These are phyloP conservation scores for Clarias platycephalus DNA, from an alignment of 2,797 vertebrate species.

Conservation along the genomic window DNA sequence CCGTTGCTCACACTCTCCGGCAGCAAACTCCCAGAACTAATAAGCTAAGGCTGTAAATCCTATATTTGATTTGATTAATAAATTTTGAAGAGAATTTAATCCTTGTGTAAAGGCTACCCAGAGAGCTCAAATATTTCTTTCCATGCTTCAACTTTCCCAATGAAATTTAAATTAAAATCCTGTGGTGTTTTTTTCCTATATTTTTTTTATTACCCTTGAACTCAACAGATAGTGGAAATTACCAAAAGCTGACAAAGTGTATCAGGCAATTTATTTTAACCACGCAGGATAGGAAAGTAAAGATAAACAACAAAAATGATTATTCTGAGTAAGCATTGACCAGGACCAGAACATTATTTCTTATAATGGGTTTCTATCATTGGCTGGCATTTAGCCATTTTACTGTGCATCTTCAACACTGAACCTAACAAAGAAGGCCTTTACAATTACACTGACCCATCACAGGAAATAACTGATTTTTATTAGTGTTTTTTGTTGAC, in stretches of 20 bases:
- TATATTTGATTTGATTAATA: conserved; percentile 60
- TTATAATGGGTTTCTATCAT: neutral
- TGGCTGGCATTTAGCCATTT: neutral
- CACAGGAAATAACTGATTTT: neutral
- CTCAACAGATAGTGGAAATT: conserved; percentile 41
- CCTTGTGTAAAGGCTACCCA: conserved; percentile 59
- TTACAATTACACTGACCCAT: neutral
- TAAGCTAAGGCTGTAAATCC: conserved; percentile 51
- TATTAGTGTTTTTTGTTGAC: neutral
- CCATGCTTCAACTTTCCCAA: conserved; percentile 48
- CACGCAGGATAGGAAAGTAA: conserved; percentile 33
- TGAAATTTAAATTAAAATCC: conserved; percentile 55
- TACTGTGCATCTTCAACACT: neutral
- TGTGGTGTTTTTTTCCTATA: conserved; percentile 29
- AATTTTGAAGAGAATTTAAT: conserved; percentile 57
- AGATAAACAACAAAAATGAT: conserved; percentile 44
- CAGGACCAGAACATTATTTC: neutral
- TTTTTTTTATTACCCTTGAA: conserved; percentile 18
- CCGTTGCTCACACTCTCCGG: conserved; percentile 20
- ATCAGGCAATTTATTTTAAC: conserved; percentile 50
- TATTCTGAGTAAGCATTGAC: conserved; percentile 33
- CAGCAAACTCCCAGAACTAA: conserved; percentile 46
- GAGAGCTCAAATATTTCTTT: conserved; percentile 55
- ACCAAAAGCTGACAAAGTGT: conserved; percentile 44
- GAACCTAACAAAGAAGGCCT: neutral